phyloP scores from a whole-genome alignment of 2,888 invertebrate species.

The Xylocampa areola region DNA sequence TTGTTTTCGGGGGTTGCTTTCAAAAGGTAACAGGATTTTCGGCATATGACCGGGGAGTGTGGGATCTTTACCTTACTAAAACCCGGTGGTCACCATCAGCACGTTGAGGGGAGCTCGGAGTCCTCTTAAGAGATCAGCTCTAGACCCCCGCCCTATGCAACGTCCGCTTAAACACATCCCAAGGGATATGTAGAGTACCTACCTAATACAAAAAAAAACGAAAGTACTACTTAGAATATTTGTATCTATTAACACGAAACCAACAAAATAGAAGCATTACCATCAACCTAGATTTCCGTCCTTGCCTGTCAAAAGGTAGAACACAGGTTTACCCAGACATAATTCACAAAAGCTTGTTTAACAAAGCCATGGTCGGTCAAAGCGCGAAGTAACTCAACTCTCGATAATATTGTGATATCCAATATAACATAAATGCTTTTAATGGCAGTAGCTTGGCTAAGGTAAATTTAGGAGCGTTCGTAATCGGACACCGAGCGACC shows the following conservation, averaged over 20 bases:
- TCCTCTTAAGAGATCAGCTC: too few relatives aligned
- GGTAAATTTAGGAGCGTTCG: constrained; percentile 89
- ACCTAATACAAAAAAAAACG: too few relatives aligned
- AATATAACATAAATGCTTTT: constrained; percentile 88
- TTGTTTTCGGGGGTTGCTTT: too few relatives aligned
- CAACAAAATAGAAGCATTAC: neutral
- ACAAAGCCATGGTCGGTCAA: constrained; percentile 57
- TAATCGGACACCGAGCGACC: constrained; percentile 78
- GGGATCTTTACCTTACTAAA: too few relatives aligned
- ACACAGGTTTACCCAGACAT: constrained; percentile 29
- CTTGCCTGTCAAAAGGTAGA: constrained; percentile 43
- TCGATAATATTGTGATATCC: constrained; percentile 83
- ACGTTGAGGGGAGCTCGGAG: too few relatives aligned
- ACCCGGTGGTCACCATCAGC: too few relatives aligned
- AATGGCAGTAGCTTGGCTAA: constrained; percentile 84
- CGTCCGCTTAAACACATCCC: too few relatives aligned
- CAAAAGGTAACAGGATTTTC: too few relatives aligned
- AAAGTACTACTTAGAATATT: neutral
- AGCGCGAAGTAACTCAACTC: constrained; percentile 67
- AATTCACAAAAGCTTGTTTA: constrained; percentile 39
- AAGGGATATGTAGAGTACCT: too few relatives aligned
- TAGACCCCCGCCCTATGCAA: too few relatives aligned
- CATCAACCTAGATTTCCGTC: constrained; percentile 43
- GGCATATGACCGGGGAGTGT: too few relatives aligned
- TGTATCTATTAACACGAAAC: constrained; percentile 12